Conservation (phyloP, 2,113 vertebrate genomes). For the Oryctolagus cuniculus region DNA sequence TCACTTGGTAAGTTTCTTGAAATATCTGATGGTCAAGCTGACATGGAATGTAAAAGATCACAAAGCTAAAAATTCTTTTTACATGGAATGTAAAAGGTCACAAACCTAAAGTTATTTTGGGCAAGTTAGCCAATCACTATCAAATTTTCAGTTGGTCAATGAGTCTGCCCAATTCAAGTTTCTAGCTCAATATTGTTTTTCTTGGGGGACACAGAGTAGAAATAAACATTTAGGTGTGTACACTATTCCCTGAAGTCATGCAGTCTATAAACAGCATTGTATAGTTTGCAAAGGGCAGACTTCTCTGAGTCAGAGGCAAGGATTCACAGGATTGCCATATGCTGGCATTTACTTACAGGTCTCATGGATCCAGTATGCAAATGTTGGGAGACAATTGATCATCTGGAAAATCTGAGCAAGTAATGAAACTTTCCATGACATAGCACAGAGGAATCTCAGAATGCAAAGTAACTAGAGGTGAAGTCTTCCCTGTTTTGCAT, state of each 20-base stretch:
- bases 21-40: neutral
- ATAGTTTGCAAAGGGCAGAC: neutral
- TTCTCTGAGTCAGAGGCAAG: neutral
- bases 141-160: neutral
- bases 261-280: neutral
- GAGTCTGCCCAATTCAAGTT: neutral
- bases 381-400: neutral
- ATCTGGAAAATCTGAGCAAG: neutral
- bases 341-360: neutral
- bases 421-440: neutral
- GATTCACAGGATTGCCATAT: neutral
- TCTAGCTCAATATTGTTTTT: neutral
- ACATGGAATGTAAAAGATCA: too few relatives aligned
- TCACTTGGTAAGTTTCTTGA: conserved; percentile 13
- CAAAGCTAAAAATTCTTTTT: too few relatives aligned
- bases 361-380: neutral
- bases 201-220: neutral
- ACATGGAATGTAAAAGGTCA: neutral
- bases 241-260: too few relatives aligned
- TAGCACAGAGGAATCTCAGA: neutral
- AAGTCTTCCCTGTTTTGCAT: neutral
- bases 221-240: neutral
- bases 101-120: conserved; percentile 15
- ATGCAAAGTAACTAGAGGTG: neutral
- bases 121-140: neutral